Evolutionary conservation across 1,140 invertebrate species (phyloP).

Genomic region (Drosophila funebris): DNA sequence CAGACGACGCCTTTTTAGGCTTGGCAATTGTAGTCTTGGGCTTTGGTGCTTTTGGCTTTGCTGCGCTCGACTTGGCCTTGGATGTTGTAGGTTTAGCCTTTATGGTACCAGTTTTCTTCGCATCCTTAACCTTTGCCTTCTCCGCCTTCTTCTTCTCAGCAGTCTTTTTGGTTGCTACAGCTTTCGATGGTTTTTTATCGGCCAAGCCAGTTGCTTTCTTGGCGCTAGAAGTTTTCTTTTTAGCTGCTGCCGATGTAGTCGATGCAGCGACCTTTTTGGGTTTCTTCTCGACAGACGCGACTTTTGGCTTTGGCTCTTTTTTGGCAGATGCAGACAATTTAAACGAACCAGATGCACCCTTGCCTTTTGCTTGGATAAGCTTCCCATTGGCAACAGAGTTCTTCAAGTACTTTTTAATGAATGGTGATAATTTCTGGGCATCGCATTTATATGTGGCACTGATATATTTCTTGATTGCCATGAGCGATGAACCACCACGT

Average conservation of each 20-base stretch:
- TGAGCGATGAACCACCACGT: constrained; percentile 86
- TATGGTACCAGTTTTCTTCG: constrained; percentile 27
- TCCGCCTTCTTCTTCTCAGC: constrained; percentile 47
- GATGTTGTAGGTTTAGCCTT: constrained; percentile 33
- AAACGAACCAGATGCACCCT: constrained; percentile 87
- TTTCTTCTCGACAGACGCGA: constrained; percentile 36
- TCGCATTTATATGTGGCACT: constrained; percentile 85
- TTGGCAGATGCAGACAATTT: constrained; percentile 83
- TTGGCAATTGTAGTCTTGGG: constrained; percentile 31
- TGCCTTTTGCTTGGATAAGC: constrained; percentile 87
- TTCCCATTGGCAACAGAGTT: constrained; percentile 84
- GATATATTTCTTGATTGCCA: constrained; percentile 88
- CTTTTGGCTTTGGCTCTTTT: constrained; percentile 55
- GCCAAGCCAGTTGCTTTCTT: constrained; percentile 60
- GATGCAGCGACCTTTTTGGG: constrained; percentile 18
- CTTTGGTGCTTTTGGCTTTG: constrained; percentile 31
- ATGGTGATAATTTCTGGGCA: constrained; percentile 86
- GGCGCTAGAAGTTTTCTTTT: not conserved
- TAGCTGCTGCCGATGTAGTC: not conserved
- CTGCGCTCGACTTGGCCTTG: constrained; percentile 23
- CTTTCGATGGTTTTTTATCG: constrained; percentile 47
- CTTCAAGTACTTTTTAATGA: constrained; percentile 87
- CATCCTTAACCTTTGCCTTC: constrained; percentile 41
- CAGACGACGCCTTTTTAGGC: not conserved
- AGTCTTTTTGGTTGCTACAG: constrained; percentile 45